Conservation (phyloP, 2,113 vertebrate genomes). For the Oncorhynchus gorbuscha region DNA sequence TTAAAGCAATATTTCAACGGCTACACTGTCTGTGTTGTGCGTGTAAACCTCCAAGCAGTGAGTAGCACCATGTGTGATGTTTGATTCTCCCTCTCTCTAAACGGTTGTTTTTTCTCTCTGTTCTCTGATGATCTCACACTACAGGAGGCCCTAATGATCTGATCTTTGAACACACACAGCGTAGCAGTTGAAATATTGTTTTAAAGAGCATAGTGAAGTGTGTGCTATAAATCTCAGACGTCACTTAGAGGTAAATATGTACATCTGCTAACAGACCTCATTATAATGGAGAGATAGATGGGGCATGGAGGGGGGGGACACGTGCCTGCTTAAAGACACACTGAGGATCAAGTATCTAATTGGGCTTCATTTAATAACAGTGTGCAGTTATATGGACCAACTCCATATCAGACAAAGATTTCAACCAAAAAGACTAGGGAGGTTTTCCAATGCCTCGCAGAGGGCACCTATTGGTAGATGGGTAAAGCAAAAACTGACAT, state of each 20-base stretch:
- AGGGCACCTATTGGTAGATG: too few species aligned
- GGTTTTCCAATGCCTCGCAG: too few species aligned
- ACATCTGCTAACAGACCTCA: conserved; percentile 74
- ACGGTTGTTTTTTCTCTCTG: conserved; percentile 4
- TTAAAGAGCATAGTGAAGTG: conserved; percentile 49
- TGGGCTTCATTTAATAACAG: conserved; percentile 51
- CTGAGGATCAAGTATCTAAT: conserved; percentile 65
- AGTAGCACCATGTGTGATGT: conserved; percentile 29
- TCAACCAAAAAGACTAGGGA: too few species aligned
- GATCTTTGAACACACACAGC: conserved; percentile 21
- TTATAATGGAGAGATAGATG: conserved; percentile 45
- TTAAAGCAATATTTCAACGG: conserved; percentile 42
- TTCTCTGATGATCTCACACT: conserved; percentile 61
- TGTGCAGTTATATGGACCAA: neutral
- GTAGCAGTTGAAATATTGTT: conserved; percentile 22
- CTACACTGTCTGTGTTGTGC: neutral
- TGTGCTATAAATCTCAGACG: conserved; percentile 69
- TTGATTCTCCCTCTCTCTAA: conserved; percentile 24
- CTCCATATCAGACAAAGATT: too few species aligned
- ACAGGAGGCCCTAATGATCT: conserved; percentile 64
- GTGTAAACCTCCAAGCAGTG: neutral
- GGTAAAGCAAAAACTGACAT: too few species aligned
- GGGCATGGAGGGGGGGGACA: neutral
- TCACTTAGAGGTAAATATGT: conserved; percentile 72
- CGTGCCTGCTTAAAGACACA: conserved; percentile 24